Conservation (phyloP, 2,797 vertebrate genomes). For the Etheostoma perlongum region DNA sequence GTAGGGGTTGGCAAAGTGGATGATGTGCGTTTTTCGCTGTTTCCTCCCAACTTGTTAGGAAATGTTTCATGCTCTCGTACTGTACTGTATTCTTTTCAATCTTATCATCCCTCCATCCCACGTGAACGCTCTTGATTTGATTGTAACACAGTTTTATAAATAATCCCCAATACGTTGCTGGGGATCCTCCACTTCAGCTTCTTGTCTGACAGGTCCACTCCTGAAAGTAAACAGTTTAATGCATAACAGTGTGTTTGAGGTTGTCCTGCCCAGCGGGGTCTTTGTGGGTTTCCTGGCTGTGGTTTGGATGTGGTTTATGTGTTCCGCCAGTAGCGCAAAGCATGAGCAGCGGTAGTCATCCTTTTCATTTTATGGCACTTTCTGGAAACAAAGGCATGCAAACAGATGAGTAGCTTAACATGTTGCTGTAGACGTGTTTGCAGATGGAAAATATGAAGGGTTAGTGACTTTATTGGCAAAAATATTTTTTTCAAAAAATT, state of each 20-base stretch:
- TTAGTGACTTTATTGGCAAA: slow-evolving; percentile 39
- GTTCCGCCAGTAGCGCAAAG: slow-evolving; percentile 59
- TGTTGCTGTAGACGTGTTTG: slow-evolving; percentile 28
- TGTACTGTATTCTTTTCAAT: neutral
- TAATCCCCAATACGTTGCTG: slow-evolving; percentile 7
- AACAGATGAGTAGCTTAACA: slow-evolving; percentile 46
- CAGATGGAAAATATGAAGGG: slow-evolving; percentile 32
- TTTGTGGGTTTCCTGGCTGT: slow-evolving; percentile 77
- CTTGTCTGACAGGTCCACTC: slow-evolving; percentile 46
- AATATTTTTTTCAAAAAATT: slow-evolving; percentile 4
- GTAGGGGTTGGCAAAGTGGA: slow-evolving; percentile 15
- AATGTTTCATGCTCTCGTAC: slow-evolving; percentile 7
- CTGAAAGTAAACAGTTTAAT: slow-evolving; percentile 69
- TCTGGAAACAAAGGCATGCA: slow-evolving; percentile 56
- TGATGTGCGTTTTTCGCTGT: slow-evolving; percentile 9
- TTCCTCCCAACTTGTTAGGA: neutral
- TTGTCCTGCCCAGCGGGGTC: slow-evolving; percentile 71
- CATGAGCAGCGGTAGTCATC: slow-evolving; percentile 61
- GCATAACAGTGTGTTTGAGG: slow-evolving; percentile 57
- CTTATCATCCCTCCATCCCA: slow-evolving; percentile 20
- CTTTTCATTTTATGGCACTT: slow-evolving; percentile 68
- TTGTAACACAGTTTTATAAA: slow-evolving; percentile 36
- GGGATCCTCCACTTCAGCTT: slow-evolving; percentile 26
- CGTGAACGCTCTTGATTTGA: slow-evolving; percentile 27
- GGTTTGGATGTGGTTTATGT: slow-evolving; percentile 74